phyloP scores from a whole-genome alignment of 2,797 vertebrate genomes.

The Otolemur crassicaudatus region DNA sequence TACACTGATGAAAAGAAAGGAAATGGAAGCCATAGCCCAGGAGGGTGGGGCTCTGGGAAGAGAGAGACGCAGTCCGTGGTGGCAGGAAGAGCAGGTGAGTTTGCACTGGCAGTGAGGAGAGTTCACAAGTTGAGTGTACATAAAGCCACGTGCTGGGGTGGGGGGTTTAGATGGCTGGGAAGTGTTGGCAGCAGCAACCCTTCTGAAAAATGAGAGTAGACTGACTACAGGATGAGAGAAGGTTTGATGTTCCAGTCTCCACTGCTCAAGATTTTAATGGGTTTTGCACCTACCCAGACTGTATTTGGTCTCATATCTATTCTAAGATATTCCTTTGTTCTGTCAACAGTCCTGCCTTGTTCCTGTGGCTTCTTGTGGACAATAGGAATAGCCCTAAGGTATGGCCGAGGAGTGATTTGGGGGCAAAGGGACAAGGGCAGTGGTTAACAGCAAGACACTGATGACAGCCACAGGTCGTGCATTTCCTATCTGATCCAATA shows the following conservation, averaged over 20 bases:
- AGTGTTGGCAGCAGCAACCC: not conserved
- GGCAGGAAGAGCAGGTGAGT: not conserved
- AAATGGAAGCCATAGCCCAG: not conserved
- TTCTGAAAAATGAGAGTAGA: not conserved
- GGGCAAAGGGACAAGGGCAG: not conserved
- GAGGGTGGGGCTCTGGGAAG: not conserved
- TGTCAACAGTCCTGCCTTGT: not conserved
- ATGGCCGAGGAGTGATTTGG: not conserved
- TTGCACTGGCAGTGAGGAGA: not conserved
- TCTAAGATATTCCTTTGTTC: not conserved
- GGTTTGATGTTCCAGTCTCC: no score
- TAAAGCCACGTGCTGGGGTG: not conserved
- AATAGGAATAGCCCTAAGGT: not conserved
- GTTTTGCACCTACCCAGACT: not conserved
- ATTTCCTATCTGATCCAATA: not conserved
- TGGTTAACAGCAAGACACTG: slow-evolving; percentile 38
- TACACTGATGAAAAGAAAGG: not conserved
- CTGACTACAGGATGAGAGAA: not conserved
- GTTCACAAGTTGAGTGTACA: not conserved
- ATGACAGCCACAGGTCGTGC: not conserved
- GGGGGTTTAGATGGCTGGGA: not conserved
- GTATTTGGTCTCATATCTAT: not conserved
- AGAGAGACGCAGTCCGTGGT: not conserved
- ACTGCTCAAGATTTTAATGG: not conserved
- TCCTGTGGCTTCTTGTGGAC: not conserved